A percentile compares a stretch with the other conserved stretches of the same genome.
Conservation (phyloP, 2,113 vertebrate genomes). For the Mus spicilegus region DNA sequence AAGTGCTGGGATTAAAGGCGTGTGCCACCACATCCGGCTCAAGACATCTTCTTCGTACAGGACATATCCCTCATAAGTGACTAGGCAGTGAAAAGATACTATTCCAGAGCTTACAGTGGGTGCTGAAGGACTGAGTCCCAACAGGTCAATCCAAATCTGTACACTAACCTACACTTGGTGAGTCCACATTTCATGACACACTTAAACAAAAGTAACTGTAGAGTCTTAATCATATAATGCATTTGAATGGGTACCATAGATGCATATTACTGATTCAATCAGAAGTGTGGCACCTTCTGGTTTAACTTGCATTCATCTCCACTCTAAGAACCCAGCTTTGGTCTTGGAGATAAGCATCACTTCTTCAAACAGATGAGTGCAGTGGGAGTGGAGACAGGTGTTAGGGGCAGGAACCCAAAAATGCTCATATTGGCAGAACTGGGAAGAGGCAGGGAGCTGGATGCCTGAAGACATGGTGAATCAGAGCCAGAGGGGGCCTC, state of each 20-base stretch:
- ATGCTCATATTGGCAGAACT: neutral
- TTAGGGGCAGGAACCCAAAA: neutral
- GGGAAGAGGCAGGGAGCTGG: neutral
- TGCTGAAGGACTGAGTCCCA: neutral
- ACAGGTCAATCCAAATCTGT: neutral
- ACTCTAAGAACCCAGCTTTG: neutral
- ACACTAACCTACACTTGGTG: neutral
- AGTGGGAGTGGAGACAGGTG: fast-evolving
- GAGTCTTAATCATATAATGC: neutral
- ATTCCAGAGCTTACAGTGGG: neutral
- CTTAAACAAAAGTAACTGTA: neutral
- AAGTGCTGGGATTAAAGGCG: too few relatives aligned
- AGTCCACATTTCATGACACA: neutral
- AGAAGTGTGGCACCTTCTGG: neutral
- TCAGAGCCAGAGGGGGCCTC: neutral
- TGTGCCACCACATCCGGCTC: too few relatives aligned
- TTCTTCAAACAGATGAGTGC: neutral
- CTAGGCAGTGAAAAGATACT: neutral
- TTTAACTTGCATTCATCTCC: neutral
- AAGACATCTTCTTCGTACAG: neutral
- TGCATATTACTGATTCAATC: neutral
- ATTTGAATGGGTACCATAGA: neutral
- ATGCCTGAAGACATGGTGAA: too few relatives aligned
- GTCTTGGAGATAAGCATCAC: neutral
- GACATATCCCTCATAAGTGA: neutral